Evolutionary conservation across 1,140 invertebrate species (phyloP), one percentile per base, ranked within the genome.

Genomic region (Mactra quadrangularis): DNA sequence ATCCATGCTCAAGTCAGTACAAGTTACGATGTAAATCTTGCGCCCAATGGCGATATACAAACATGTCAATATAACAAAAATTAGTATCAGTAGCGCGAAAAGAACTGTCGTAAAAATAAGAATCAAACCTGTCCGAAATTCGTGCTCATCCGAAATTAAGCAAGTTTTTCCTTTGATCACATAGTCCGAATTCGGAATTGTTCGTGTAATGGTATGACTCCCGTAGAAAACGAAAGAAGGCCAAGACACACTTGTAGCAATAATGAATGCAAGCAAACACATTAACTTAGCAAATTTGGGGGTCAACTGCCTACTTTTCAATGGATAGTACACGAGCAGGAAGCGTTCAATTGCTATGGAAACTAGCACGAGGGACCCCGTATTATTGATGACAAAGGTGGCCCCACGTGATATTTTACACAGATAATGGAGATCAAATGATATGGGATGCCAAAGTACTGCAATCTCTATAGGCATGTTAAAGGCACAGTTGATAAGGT

Each of bases 341-440:
- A 52, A 82, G 13, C 78, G 78, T 22, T 82, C 78, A n/a, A 82
- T 62, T 11, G 78, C 78, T n/a, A 82, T 70, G n/a, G 68, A 72
- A 17, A 82, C 57, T 17, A 82, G 50, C 27, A 74, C 70, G 17
- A 82, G 45, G 3, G 66, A 35, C 9, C 68, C 68, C 15, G 78
- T 82, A 35, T 82, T 82, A 41, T 82, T 82, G n/a, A 82, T 74
- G n/a, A 82, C 55, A 33, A 45, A 82, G 0, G 78, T 82, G 41
- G n/a, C 15, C n/a, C 57, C 68, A 6, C 68, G 66, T 22, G 66
- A 71, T 9, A 82, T 62, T 41, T 82, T 82, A 50, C 78, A 82
- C 22, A 82, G 27, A 19, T 52, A 52, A 64, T 82, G 68, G 29
- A 57, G 15, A 31, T 82, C 68, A 50, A 82, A 82, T 9, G 50